Base-by-base conservation (phyloP, 2,797 vertebrate species). In the Helarctos malayanus region DNA sequence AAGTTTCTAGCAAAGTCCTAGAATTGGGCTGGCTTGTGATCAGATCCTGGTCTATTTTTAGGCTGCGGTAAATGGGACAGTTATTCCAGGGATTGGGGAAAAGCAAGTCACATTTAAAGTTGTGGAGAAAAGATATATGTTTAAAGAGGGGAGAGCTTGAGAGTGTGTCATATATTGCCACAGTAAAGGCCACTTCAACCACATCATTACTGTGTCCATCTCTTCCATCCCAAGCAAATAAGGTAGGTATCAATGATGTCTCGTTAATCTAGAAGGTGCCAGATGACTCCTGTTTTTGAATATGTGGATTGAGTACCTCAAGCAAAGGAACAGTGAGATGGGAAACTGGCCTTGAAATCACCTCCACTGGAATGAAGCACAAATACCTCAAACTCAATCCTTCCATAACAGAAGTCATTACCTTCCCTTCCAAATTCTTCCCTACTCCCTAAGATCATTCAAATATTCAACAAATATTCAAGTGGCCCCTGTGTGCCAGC, bases 1-100 rank as follows among this genome's bases (percentile, higher is more conserved):
- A 97, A 95, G 14, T 94, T 97, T 97, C 95, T 54, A 97, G 93
- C n/a, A 93, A 96, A 96, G 82, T 90, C 93, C 91, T 96, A 94
- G 93, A 96, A 96, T 57, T 93, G 91, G 52, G 63, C 61, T 89
- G 87, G 18, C 92, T 81, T 93, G 38, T 94, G 89, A 96, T 80
- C 68, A 93, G 61, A 86, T 93, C 47, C 80, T 93, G 38, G n/a
- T 78, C 35, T 94, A 92, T 96, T 97, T 97, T 97, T 96, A 97
- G 52, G 49, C 38, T 91, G 80, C 89, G 75, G 87, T 97, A 95
- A 96, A 96, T 95, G 79, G 80, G 85, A 95, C 83, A 91, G 45
- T 94, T 94, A 95, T 95, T 92, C 81, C 91, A 96, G 81, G 75
- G 71, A 89, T 21, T 91, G 78, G 78, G 85, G 35, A 68, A 95